Evolutionary conservation across 2,888 invertebrate species (phyloP).

Genomic region (Chydorus sphaericus): DNA sequence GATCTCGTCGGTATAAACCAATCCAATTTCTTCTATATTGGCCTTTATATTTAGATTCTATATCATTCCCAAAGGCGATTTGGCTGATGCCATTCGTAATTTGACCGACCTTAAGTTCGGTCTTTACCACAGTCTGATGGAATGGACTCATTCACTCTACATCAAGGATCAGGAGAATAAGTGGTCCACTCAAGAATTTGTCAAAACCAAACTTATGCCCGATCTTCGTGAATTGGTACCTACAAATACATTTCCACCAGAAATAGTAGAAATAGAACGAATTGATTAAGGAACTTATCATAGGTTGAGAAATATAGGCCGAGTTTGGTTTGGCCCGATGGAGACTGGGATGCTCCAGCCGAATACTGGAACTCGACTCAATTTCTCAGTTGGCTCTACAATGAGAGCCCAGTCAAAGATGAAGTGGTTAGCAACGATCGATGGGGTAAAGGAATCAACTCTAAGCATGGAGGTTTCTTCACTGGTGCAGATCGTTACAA

Average conservation of each 20-base stretch:
- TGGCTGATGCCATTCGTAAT: constrained; percentile 48
- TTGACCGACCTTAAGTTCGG: constrained; percentile 54
- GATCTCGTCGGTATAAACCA: constrained; percentile 56
- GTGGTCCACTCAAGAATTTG: constrained; percentile 12
- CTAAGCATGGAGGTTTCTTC: constrained; percentile 76
- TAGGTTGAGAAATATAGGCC: constrained; percentile 25
- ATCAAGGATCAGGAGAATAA: constrained; percentile 37
- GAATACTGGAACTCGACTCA: constrained; percentile 70
- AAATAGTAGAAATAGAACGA: not conserved
- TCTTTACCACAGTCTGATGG: constrained; percentile 68
- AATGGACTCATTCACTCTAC: constrained; percentile 78
- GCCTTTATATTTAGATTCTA: no score
- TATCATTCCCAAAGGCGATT: no score
- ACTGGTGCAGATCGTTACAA: constrained; percentile 73
- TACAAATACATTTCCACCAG: no score
- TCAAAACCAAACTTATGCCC: constrained; percentile 11
- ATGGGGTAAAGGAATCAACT: constrained; percentile 67
- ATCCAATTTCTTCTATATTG: no score
- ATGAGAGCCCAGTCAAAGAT: constrained; percentile 75
- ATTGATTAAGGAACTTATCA: no score
- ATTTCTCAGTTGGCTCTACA: constrained; percentile 85
- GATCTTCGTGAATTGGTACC: constrained; percentile 12
- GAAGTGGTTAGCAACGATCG: constrained; percentile 84
- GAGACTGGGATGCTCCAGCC: constrained; percentile 47
- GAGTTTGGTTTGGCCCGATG: constrained; percentile 29